phyloP scores from a whole-genome alignment of 1,140 invertebrate species.

The Brachionus manjavacas region DNA sequence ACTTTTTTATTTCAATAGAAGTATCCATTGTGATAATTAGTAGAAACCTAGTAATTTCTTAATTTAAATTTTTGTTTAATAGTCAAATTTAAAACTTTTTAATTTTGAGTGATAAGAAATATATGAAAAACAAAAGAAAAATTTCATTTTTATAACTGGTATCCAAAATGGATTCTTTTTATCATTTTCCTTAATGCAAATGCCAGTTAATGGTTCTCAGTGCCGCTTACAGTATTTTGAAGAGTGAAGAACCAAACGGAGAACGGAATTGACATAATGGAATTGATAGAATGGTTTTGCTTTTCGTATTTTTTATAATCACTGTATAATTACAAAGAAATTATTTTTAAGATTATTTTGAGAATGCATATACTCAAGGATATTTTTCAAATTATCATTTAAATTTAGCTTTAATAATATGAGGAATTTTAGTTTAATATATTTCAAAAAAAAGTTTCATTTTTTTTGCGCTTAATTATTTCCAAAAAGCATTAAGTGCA shows the following conservation, averaged over 20 bases:
- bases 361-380: background rate
- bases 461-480: background rate
- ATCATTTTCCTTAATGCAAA: no score
- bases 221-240: no score
- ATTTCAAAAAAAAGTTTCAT: background rate
- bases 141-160: no score
- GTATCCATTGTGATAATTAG: slow-evolving; percentile 15
- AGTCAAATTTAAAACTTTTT: background rate
- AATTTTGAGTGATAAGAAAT: background rate
- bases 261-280: no score
- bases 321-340: background rate
- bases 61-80: background rate
- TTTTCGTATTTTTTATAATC: no score
- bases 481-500: background rate
- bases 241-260: no score
- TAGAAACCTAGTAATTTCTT: background rate
- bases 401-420: background rate
- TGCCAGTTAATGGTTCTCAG: no score
- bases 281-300: no score
- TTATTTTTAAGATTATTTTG: background rate
- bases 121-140: no score
- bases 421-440: background rate
- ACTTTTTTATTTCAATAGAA: background rate
- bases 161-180: no score
- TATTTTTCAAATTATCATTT: background rate